Base-by-base conservation (phyloP, 2,113 vertebrate genomes). In the Gavialis gangeticus region DNA sequence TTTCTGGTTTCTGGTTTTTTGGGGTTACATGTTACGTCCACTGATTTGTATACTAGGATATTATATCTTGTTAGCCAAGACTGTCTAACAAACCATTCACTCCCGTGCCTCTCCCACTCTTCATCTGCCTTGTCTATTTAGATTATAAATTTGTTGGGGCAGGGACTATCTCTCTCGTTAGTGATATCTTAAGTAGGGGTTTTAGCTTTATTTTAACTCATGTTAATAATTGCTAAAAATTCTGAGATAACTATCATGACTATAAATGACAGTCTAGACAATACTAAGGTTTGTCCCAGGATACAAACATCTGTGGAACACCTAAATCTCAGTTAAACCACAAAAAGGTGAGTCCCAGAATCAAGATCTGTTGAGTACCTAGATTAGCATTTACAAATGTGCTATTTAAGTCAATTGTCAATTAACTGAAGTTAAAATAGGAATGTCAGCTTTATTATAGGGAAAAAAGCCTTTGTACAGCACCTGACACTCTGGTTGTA, bases 381-480 rank as follows among this genome's bases (percentile, higher is more conserved):
- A 93, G 71, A 76, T 85, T 62, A 88, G 60, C 30, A 85, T 84
- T 85, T 62, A 25, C 60, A 62, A 7, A 85, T 87, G 85, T 92
- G 94, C 79, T 24, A 46, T 79, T 96, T 95, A 95, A 93, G 94
- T 84, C 73, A 92, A 94, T 93, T 91, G 30, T 6, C 64, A 66
- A 66, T n/a, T n/a, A 95, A 71, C 59, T 64, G 73, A 82, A 84
- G 92, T 95, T 95, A 87, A 95, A 76, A 17, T 34, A 89, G 94
- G 96, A 96, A 90, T 91, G 90, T 77, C 91, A 90, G 91, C 93
- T 89, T 55, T 89, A 89, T 84, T 91, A 79, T 84, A 95, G 91
- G 89, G 94, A 96, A 96, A 92, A 64, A n/a, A 88, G 64, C 77
- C 46, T 89, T 89, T 96, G 75, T 93, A 59, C 88, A 94, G 87